These are phyloP conservation scores for Cotesia vestalis DNA, from an alignment of 1,140 invertebrate genomes.

Conservation along the genomic window DNA sequence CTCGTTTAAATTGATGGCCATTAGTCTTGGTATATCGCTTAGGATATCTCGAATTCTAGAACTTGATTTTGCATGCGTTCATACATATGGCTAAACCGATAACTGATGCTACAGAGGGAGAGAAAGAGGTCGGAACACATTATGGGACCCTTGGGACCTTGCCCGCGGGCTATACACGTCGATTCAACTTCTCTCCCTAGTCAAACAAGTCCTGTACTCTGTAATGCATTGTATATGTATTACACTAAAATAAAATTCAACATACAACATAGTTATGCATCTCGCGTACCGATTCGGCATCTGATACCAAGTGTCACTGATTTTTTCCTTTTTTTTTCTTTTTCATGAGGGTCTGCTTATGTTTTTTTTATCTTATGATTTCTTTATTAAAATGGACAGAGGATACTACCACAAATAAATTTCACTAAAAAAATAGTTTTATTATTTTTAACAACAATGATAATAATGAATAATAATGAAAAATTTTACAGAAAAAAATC, in stretches of 20 bases:
- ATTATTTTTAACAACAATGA: too few relatives aligned
- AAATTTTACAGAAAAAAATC: too few relatives aligned
- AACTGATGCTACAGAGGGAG: conserved; percentile 43
- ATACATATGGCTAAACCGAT: conserved; percentile 56
- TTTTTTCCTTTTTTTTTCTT: background rate
- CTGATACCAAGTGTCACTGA: conserved; percentile 11
- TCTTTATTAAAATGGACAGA: background rate
- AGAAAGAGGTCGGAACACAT: conserved; percentile 47
- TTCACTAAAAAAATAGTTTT: background rate
- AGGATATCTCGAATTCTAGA: conserved; percentile 10
- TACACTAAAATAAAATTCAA: background rate
- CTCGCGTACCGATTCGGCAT: background rate
- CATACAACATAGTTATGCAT: conserved; percentile 25
- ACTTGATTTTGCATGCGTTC: conserved; percentile 37
- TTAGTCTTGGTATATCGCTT: conserved; percentile 1
- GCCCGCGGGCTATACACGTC: conserved; percentile 55
- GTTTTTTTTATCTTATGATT: background rate
- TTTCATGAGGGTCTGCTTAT: conserved; percentile 7
- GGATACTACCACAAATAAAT: background rate
- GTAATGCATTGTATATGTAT: conserved; percentile 4
- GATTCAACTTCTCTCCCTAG: conserved; percentile 27
- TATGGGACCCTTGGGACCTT: conserved; percentile 62
- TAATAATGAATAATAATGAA: too few relatives aligned
- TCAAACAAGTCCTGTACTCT: background rate
- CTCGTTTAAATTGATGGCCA: conserved; percentile 4